These are phyloP conservation scores for Drosophila orena DNA, from an alignment of 1,140 invertebrate genomes.

Conservation along the genomic window DNA sequence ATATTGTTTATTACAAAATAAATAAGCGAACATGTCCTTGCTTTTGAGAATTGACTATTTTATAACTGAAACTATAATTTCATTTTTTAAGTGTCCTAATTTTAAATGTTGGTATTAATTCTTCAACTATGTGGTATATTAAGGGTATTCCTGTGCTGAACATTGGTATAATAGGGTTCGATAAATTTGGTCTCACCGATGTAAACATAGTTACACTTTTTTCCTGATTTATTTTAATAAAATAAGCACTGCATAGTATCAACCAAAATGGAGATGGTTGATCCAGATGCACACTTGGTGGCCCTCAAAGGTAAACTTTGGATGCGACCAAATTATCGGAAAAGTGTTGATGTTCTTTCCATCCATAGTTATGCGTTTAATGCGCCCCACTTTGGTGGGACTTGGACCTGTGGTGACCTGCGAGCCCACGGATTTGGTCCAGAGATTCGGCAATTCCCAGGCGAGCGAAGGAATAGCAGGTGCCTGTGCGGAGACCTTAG, in stretches of 20 bases:
- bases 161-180: background rate
- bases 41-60: background rate
- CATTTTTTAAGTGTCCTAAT: no score
- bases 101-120: no score
- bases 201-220: conserved; percentile 25
- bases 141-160: background rate
- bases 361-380: conserved; percentile 61
- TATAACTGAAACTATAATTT: background rate
- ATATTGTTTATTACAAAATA: conserved; percentile 16
- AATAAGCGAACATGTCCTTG: conserved; percentile 1
- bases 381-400: conserved; percentile 63
- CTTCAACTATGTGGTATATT: background rate
- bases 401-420: conserved; percentile 64
- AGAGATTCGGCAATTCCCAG: conserved; percentile 35
- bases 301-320: conserved; percentile 52
- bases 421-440: conserved; percentile 53
- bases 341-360: no score
- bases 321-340: no score
- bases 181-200: conserved; percentile 6
- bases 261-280: conserved; percentile 53
- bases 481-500: conserved; percentile 89
- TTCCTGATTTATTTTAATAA: background rate
- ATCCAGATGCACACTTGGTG: conserved; percentile 63
- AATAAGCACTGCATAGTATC: background rate
- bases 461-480: conserved; percentile 51